phyloP scores from a whole-genome alignment of 2,797 vertebrate species.

The Myotis pilosus region DNA sequence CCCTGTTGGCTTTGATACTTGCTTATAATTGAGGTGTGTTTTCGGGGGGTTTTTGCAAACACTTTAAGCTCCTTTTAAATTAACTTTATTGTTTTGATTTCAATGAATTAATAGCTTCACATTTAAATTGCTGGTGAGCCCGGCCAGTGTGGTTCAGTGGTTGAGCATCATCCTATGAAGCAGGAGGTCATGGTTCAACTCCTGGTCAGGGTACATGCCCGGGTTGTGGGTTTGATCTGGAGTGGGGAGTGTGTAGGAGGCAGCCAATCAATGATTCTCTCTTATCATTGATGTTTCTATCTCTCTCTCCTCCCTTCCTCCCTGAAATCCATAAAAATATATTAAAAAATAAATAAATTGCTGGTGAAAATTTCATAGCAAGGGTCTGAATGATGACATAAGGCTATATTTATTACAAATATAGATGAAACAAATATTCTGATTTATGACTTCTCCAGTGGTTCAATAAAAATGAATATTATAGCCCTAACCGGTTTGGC shows the following conservation, averaged over 20 bases:
- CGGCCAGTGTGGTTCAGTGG: too few relatives aligned
- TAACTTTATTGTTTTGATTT: background rate
- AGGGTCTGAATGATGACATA: background rate
- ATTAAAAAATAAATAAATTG: background rate
- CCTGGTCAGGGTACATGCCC: too few relatives aligned
- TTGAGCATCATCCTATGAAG: too few relatives aligned
- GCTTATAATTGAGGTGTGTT: background rate
- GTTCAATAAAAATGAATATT: background rate
- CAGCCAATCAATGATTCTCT: too few relatives aligned
- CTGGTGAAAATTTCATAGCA: background rate
- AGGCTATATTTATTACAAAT: background rate
- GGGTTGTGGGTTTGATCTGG: too few relatives aligned
- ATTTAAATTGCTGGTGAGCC: background rate
- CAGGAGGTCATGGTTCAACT: too few relatives aligned
- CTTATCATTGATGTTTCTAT: too few relatives aligned
- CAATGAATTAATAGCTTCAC: background rate
- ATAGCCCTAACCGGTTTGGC: too few relatives aligned
- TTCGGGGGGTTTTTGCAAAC: background rate
- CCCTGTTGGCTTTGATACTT: background rate
- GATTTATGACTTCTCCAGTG: background rate
- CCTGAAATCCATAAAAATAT: too few relatives aligned
- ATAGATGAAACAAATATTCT: background rate
- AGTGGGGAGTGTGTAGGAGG: too few relatives aligned
- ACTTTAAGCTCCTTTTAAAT: background rate
- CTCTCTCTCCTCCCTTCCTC: too few relatives aligned